Evolutionary conservation across 1,140 invertebrate species (phyloP).

Genomic region (Nebria ingens): DNA sequence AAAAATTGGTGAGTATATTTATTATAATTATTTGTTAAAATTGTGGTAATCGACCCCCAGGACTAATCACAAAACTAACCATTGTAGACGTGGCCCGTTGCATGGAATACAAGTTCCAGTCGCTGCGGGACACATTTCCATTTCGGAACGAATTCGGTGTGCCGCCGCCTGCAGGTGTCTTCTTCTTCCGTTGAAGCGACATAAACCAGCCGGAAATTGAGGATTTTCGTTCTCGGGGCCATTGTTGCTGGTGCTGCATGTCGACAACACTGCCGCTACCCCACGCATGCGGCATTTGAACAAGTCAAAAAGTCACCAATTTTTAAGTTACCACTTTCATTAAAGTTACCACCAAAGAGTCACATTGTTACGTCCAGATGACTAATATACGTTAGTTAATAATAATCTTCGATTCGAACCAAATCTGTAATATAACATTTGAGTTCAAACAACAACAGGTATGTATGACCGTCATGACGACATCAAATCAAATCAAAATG

Average conservation of each 20-base stretch:
- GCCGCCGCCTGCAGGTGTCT: not conserved
- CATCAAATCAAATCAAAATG: no score
- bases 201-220: slow-evolving; percentile 1
- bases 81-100: not conserved
- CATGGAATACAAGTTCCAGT: not conserved
- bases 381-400: no score
- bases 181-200: slow-evolving; percentile 1
- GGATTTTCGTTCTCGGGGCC: not conserved
- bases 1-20: not conserved
- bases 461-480: no score
- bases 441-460: no score
- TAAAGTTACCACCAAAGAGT: no score
- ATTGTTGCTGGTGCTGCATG: not conserved
- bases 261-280: not conserved
- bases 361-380: no score
- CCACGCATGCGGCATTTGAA: not conserved
- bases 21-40: no score
- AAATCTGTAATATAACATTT: no score
- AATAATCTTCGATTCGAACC: no score
- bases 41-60: not conserved
- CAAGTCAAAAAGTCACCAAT: no score
- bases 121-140: not conserved
- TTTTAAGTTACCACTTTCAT: no score
- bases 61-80: not conserved
- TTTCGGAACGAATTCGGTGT: not conserved